Conservation (phyloP, 2,888 invertebrate species). For the Drosophila aldrichi region DNA sequence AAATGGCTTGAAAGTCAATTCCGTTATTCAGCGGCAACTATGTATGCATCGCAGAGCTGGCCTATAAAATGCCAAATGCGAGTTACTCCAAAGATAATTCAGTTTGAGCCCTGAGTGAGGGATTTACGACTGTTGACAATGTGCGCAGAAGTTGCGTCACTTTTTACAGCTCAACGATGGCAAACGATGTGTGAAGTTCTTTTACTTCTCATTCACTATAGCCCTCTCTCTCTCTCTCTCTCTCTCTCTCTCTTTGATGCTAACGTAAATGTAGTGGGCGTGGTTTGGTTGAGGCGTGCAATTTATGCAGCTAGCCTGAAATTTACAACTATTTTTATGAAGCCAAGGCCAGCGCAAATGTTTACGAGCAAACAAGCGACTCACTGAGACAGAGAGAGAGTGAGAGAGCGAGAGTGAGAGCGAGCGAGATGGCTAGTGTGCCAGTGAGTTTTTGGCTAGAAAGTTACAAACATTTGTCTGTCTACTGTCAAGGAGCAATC, state of each 20-base stretch:
- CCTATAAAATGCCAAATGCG: conserved; percentile 22
- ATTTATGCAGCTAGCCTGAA: conserved; percentile 73
- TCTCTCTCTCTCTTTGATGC: background rate
- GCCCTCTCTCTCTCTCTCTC: background rate
- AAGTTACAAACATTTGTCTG: conserved; percentile 40
- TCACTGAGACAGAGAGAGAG: background rate
- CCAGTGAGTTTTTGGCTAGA: conserved; percentile 1
- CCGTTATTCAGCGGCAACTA: background rate
- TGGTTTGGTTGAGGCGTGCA: conserved; percentile 37
- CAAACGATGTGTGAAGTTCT: conserved; percentile 72
- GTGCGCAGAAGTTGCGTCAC: conserved; percentile 74
- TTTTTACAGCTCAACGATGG: conserved; percentile 53
- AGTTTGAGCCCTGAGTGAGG: conserved; percentile 40
- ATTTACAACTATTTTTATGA: conserved; percentile 80
- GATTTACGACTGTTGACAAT: conserved; percentile 77
- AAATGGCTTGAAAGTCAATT: background rate
- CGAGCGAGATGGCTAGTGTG: background rate
- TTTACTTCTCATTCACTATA: conserved; percentile 17
- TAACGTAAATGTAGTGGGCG: conserved; percentile 10
- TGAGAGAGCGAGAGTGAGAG: background rate
- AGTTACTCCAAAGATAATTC: conserved; percentile 57
- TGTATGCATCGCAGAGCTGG: background rate
- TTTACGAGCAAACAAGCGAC: conserved; percentile 50
- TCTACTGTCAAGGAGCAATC: conserved; percentile 48
- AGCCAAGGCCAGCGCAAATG: conserved; percentile 67